A percentile compares a stretch with the other conserved stretches of the same genome.
Evolutionary conservation across 2,797 vertebrate species (phyloP).

Genomic region (Sarcophilus harrisii): DNA sequence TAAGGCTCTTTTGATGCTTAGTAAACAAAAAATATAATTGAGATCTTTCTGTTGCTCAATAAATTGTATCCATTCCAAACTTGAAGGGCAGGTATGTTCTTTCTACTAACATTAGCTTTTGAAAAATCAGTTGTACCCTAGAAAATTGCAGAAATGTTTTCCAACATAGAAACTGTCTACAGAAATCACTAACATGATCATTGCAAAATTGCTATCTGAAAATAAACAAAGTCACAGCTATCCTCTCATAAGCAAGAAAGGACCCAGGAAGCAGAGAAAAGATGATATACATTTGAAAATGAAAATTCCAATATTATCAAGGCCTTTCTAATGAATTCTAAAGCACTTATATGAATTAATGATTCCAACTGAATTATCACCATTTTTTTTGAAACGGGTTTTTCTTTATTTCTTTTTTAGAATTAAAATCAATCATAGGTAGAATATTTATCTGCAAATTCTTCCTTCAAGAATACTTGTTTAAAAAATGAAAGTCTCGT

Average conservation of each 20-base stretch:
- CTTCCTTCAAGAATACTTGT: neutral
- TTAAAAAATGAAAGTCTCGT: neutral
- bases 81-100: constrained; percentile 16
- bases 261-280: constrained; percentile 57
- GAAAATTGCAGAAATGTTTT: constrained; percentile 49
- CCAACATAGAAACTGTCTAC: constrained; percentile 31
- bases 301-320: constrained; percentile 26
- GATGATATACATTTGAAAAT: constrained; percentile 16
- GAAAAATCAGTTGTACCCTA: constrained; percentile 37
- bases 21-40: neutral
- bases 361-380: neutral
- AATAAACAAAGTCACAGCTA: constrained; percentile 9
- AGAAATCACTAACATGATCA: constrained; percentile 9
- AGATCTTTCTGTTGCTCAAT: neutral
- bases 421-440: neutral
- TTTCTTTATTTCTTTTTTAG: constrained; percentile 18
- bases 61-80: neutral
- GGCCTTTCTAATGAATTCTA: neutral
- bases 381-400: neutral
- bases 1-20: neutral
- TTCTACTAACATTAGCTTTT: constrained; percentile 43
- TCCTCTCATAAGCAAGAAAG: constrained; percentile 5
- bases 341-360: constrained; percentile 2
- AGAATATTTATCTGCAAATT: neutral
- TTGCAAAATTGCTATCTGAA: constrained; percentile 20